phyloP scores from a whole-genome alignment of 2,113 vertebrate genomes.

The Pelecanoides urinatrix region DNA sequence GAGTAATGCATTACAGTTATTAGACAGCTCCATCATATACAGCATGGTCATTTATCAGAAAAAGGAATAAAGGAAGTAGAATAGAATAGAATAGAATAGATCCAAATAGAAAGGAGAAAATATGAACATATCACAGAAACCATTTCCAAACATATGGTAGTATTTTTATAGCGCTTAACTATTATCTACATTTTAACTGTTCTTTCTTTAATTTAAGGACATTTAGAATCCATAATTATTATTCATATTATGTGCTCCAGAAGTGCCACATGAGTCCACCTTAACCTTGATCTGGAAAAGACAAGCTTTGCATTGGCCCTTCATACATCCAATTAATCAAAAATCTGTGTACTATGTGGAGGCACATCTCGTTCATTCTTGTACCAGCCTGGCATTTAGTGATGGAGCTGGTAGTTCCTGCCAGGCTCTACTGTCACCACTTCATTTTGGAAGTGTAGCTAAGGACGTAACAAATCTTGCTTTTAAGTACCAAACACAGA shows the following conservation, averaged over 20 bases:
- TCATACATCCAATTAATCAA: neutral
- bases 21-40: accelerated
- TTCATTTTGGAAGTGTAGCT: neutral
- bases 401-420: accelerated
- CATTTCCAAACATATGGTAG: neutral
- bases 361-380: no score
- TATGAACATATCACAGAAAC: neutral
- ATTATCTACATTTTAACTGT: neutral
- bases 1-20: neutral
- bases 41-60: no score
- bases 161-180: neutral
- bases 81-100: neutral
- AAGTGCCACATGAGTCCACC: neutral
- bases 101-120: neutral
- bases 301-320: neutral
- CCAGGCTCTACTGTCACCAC: neutral
- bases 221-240: neutral
- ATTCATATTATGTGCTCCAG: neutral
- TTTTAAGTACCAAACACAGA: neutral
- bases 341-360: neutral
- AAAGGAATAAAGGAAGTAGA: neutral
- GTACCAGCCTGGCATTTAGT: neutral
- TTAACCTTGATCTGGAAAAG: neutral
- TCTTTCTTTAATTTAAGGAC: neutral
- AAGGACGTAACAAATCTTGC: accelerated